Base-by-base conservation (phyloP, 2,888 invertebrate species). In the Brachynemurus nebulosus region DNA sequence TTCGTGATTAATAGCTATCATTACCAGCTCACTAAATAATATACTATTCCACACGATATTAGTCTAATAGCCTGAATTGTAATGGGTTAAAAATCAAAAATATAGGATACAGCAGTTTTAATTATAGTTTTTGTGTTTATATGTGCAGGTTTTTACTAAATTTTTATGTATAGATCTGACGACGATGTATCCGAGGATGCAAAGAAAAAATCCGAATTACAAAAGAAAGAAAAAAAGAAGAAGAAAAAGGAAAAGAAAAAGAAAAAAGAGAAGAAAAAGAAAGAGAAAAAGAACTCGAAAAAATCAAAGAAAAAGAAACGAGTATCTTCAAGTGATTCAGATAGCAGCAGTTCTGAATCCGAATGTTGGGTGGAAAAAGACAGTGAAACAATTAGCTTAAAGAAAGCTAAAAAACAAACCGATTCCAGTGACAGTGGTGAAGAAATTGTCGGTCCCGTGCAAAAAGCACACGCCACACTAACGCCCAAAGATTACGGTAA, bases 401-500 rank as follows among this genome's bases (percentile, higher is more conserved):
- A 25, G 14, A 23, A 25, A 40, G n/a, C 11, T 23, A 8, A n/a
- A 2, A 23, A 25, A 16, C 6, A 14, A 23, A 17, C 25, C 25
- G 14, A 14, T 12, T 40, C 40, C 40, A 56, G 57, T 14, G 60
- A 70, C 57, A 70, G 70, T 45, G 69, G 64, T n/a, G 72, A 76
- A 47, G 72, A 73, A 19, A 52, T 65, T 3, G 66, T 83, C 12
- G 84, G 83, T 0, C 85, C 85, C 4, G 68, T 74, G 18, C 72
- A 79, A 34, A 79, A 81, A 51, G 71, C 78, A n/a, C 78, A 80
- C 23, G 74, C 79, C 1, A 75, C 79, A 2, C 61, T 86, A 3
- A 78, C 80, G 4, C 76, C 77, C 45, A 83, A 81, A 62, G 91
- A 92, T 61, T 88, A 86, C 65, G 91, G 90, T 5, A 83, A 90